These are phyloP conservation scores for Drosophila kepulauana DNA, from an alignment of 1,140 invertebrate genomes.

Conservation along the genomic window DNA sequence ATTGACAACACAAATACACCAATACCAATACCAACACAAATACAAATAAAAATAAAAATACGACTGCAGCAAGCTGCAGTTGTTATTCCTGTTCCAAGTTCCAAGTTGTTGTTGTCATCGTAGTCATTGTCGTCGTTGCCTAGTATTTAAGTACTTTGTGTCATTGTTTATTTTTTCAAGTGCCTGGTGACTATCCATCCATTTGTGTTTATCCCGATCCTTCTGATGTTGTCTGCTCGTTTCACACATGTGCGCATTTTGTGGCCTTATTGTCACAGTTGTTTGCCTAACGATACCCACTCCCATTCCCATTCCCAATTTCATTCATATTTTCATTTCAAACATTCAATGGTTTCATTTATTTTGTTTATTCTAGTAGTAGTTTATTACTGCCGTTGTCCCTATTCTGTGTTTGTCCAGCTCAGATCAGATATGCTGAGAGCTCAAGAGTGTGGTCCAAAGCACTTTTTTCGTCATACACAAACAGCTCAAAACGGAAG, in stretches of 20 bases:
- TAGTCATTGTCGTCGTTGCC: conserved; percentile 50
- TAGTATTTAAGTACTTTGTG: conserved; percentile 74
- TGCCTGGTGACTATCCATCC: conserved; percentile 46
- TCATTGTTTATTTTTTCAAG: conserved; percentile 78
- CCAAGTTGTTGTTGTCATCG: conserved; percentile 12
- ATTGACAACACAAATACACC: conserved; percentile 11
- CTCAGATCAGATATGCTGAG: neutral
- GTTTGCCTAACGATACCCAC: neutral
- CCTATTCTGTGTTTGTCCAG: conserved; percentile 32
- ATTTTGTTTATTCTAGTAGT: conserved; percentile 54
- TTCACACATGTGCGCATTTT: conserved; percentile 68
- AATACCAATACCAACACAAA: conserved; percentile 15
- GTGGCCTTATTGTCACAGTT: conserved; percentile 34
- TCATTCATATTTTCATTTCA: conserved; percentile 65
- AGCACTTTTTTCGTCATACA: conserved; percentile 19
- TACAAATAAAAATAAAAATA: conserved; percentile 10
- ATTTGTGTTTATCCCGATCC: conserved; percentile 58
- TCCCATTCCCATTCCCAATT: neutral
- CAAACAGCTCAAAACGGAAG: conserved; percentile 57
- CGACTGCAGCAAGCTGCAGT: conserved; percentile 66
- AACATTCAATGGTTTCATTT: conserved; percentile 47
- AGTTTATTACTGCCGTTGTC: conserved; percentile 29
- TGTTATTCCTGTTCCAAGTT: conserved; percentile 32
- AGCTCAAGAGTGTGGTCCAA: conserved; percentile 50
- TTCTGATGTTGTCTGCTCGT: conserved; percentile 30